phyloP scores from a whole-genome alignment of 2,113 vertebrate genomes.

The Leptodactylus fuscus region DNA sequence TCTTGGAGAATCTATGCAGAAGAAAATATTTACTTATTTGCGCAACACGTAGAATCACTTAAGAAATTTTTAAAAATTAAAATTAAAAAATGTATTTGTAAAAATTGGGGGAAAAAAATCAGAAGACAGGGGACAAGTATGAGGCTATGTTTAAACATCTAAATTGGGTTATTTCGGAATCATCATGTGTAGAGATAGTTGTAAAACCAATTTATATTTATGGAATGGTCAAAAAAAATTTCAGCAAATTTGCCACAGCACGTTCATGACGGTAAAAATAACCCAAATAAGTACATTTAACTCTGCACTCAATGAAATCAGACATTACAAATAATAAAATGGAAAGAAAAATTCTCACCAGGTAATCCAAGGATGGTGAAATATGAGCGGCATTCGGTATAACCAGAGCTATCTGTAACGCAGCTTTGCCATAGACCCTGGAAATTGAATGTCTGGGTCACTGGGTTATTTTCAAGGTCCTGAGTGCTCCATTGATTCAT shows the following conservation, averaged over 20 bases:
- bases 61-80: too few relatives aligned
- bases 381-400: slow-evolving; percentile 88
- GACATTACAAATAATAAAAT: background rate
- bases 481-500: slow-evolving; percentile 93
- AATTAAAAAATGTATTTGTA: too few relatives aligned
- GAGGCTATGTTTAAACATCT: too few relatives aligned
- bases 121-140: too few relatives aligned
- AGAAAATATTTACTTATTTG: background rate
- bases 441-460: slow-evolving; percentile 84
- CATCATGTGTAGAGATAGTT: background rate
- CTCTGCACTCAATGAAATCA: background rate
- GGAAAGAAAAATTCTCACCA: slow-evolving; percentile 74
- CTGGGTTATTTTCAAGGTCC: slow-evolving; percentile 83
- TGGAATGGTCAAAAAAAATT: background rate
- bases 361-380: slow-evolving; percentile 90
- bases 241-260: too few relatives aligned
- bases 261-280: too few relatives aligned
- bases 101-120: too few relatives aligned
- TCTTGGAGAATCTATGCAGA: background rate
- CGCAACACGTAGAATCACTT: too few relatives aligned
- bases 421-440: slow-evolving; percentile 91
- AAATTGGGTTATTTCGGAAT: background rate
- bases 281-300: background rate
- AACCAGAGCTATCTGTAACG: slow-evolving; percentile 82
- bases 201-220: background rate